Percentiles rank a stretch among this genome's conserved stretches.
phyloP scores from a whole-genome alignment of 2,888 invertebrate species.

The Heliconius ethilla region DNA sequence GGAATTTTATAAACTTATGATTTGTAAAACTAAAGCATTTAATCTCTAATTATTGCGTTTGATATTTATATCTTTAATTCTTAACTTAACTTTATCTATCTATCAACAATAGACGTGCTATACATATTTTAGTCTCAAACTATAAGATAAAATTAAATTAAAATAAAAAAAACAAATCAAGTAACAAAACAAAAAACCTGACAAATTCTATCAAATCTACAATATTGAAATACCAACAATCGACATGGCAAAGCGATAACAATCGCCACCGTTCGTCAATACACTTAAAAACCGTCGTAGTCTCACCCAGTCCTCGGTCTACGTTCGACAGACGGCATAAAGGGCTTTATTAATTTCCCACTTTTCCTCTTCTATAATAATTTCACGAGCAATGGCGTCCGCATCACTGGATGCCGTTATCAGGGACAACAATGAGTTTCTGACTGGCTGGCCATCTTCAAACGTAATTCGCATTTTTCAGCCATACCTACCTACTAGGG shows the following conservation, averaged over 20 bases:
- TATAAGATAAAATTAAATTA: not conserved
- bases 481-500: conserved; percentile 32
- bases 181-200: not conserved
- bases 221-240: not conserved
- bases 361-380: conserved; percentile 69
- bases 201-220: not conserved
- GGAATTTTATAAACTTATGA: too few species aligned
- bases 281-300: conserved; percentile 21
- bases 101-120: too few species aligned
- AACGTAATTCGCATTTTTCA: conserved; percentile 54
- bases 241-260: not conserved
- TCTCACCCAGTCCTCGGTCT: conserved; percentile 1
- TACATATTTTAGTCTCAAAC: too few species aligned
- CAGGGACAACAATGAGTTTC: conserved; percentile 77
- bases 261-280: conserved; percentile 19
- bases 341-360: conserved; percentile 53
- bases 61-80: too few species aligned
- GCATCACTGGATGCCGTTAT: conserved; percentile 70
- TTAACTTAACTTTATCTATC: too few species aligned
- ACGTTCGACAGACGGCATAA: conserved; percentile 37
- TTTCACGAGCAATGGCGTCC: conserved; percentile 65
- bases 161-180: not conserved
- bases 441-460: conserved; percentile 62
- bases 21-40: too few species aligned
- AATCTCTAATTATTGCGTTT: too few species aligned